Percentiles rank a stretch among this genome's conserved stretches.
Evolutionary conservation across 2,888 invertebrate genomes (phyloP).

Genomic region (Ditula angustiorana): DNA sequence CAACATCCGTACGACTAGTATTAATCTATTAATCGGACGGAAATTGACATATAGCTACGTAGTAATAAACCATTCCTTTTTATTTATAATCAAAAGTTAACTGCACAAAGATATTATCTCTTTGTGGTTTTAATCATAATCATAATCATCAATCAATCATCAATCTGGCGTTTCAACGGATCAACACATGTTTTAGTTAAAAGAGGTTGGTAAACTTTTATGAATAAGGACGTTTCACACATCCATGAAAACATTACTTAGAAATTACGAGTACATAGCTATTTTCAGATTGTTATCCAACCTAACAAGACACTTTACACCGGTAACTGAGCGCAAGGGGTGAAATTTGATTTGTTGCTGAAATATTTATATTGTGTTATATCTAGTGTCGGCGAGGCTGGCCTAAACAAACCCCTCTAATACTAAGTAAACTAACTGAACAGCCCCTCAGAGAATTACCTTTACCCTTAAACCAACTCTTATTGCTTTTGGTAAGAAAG

Average conservation of each 20-base stretch:
- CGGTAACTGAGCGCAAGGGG: slow-evolving; percentile 1
- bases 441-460: slow-evolving; percentile 71
- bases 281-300: background rate
- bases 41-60: background rate
- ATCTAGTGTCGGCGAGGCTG: slow-evolving; percentile 64
- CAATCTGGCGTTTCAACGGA: too few relatives aligned
- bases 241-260: too few relatives aligned
- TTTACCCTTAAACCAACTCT: slow-evolving; percentile 66
- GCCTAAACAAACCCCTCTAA: slow-evolving; percentile 75
- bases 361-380: slow-evolving; percentile 76
- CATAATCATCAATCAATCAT: too few relatives aligned
- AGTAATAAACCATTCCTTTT: slow-evolving; percentile 9
- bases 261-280: background rate
- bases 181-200: too few relatives aligned
- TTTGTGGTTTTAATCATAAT: too few relatives aligned
- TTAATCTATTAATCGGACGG: slow-evolving; percentile 1
- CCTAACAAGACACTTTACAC: background rate
- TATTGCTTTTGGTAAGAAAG: slow-evolving; percentile 66
- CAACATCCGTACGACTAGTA: background rate
- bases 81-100: too few relatives aligned
- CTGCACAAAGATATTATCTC: too few relatives aligned
- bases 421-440: slow-evolving; percentile 74
- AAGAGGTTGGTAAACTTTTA: too few relatives aligned
- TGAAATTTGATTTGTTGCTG: slow-evolving; percentile 61
- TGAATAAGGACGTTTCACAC: too few relatives aligned